Evolutionary conservation across 2,797 vertebrate species (phyloP).

Genomic region (Diceros bicornis): DNA sequence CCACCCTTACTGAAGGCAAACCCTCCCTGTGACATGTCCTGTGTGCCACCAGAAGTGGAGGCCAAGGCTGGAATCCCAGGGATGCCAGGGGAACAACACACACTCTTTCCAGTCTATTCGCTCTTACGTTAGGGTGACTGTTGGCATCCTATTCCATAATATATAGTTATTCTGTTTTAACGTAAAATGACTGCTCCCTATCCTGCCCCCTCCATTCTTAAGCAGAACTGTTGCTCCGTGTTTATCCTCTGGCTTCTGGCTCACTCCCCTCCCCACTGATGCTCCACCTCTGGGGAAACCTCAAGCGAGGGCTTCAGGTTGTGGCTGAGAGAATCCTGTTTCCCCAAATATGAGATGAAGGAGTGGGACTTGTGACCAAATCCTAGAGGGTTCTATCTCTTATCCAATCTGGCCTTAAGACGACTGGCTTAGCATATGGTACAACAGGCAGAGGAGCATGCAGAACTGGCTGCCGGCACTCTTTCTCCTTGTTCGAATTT

Average conservation of each 20-base stretch:
- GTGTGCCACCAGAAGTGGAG: neutral
- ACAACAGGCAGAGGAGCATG: neutral
- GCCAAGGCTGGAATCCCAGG: neutral
- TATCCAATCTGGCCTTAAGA: neutral
- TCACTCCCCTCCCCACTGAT: neutral
- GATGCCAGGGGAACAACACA: neutral
- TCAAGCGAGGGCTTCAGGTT: neutral
- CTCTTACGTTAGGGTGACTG: neutral
- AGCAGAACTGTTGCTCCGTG: neutral
- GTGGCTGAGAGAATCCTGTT: neutral
- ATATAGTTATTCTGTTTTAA: neutral
- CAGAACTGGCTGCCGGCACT: neutral
- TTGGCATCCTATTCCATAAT: neutral
- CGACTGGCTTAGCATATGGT: neutral
- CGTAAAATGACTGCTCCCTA: neutral
- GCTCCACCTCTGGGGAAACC: neutral
- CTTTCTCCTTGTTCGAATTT: neutral
- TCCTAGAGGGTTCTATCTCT: neutral
- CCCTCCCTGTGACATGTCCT: neutral
- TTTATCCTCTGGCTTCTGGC: neutral
- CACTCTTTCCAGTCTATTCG: neutral
- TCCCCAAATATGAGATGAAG: neutral
- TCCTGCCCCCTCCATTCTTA: neutral
- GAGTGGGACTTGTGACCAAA: neutral
- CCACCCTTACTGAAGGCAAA: neutral